Conservation (phyloP, 2,113 vertebrate genomes). For the Peromyscus polionotus region DNA sequence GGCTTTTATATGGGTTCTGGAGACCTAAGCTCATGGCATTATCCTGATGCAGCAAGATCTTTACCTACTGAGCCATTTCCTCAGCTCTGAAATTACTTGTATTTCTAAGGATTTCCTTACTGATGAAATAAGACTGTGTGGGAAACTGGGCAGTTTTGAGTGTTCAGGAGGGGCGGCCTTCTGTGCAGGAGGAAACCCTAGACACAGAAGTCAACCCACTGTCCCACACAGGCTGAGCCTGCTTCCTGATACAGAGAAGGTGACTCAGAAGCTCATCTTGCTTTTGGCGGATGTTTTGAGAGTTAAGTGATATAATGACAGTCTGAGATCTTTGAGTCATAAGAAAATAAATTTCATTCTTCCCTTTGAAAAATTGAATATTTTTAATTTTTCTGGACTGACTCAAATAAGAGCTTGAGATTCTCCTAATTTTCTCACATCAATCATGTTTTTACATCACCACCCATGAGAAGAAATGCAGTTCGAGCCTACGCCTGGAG, state of each 20-base stretch:
- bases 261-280: background rate
- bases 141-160: background rate
- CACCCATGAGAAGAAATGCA: background rate
- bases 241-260: background rate
- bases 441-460: background rate
- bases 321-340: background rate
- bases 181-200: background rate
- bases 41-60: no score
- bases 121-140: background rate
- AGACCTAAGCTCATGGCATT: background rate
- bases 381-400: slow-evolving; percentile 28
- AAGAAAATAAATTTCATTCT: background rate
- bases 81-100: background rate
- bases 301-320: background rate
- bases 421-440: background rate
- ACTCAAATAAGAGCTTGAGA: background rate
- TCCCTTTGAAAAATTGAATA: background rate
- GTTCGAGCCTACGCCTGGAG: background rate
- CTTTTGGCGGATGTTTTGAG: background rate
- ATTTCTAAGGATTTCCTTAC: background rate
- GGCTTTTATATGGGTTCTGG: background rate
- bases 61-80: no score
- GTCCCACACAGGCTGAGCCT: background rate
- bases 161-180: background rate
- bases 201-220: background rate